Base-by-base conservation (phyloP, 2,113 vertebrate species). In the Ibidorhyncha struthersii region DNA sequence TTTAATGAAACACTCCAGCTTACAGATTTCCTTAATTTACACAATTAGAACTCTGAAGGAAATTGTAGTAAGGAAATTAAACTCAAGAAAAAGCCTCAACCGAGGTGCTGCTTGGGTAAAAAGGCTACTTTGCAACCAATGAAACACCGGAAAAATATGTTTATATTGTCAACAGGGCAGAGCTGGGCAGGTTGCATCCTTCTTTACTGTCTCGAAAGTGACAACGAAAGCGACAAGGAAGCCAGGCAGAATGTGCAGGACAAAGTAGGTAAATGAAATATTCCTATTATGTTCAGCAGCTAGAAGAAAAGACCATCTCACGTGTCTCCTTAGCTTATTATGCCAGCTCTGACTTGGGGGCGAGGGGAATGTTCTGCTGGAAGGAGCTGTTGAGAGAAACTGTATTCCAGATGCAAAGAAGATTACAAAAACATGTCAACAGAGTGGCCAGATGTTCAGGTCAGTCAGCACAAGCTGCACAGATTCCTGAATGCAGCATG, bases 1-100 rank as follows among this genome's bases (percentile, higher is more conserved):
- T 94, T 94, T 89, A 93, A 94, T 58, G 88, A 97, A 95, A 86
- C 93, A 94, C 62, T 91, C 92, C 82, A 93, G 93, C 82, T 95
- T 89, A 62, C 94, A 93, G 80, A 90, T 96, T 97, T 93, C 92
- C 74, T 96, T 94, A 88, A 83, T 82, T 78, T 77, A 94, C 74
- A 77, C 79, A 58, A 97, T 97, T 96, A 96, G 92, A 95, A 97
- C 86, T 93, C 96, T 93, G 85, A 94, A 92, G 80, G 79, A 93
- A 96, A 93, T 80, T 76, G 36, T 93, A 89, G 89, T 83, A 76
- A 96, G 82, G 96, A 88, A 95, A 94, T 96, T 85, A 83, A 91
- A 73, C 34, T 50, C 81, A n/a, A 93, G 89, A 62, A 67, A 43
- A 66, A 84, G 88, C 61, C 90, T 94, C 84, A 67, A 77, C 93